Percentiles rank a stretch among this genome's conserved stretches.
Evolutionary conservation across 2,888 invertebrate genomes (phyloP).

Genomic region (Callosobruchus maculatus): DNA sequence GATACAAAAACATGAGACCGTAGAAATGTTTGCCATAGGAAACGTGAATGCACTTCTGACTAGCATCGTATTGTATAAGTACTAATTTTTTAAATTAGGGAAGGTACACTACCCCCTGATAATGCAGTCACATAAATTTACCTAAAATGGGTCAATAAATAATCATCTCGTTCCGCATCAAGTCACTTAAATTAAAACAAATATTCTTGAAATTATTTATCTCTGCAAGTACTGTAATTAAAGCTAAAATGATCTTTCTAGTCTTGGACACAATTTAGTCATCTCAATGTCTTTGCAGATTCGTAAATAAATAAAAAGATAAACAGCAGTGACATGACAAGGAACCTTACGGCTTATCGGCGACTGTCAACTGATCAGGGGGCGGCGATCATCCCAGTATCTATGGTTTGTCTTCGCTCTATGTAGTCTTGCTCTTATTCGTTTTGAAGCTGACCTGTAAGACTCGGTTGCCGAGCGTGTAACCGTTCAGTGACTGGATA

Average conservation of each 20-base stretch:
- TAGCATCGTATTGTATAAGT: conserved; percentile 50
- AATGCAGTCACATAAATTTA: conserved; percentile 22
- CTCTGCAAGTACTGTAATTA: background rate
- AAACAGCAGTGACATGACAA: background rate
- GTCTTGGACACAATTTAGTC: background rate
- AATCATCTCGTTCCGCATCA: background rate
- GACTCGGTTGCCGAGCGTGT: conserved; percentile 90
- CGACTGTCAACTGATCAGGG: conserved; percentile 6
- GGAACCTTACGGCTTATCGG: background rate
- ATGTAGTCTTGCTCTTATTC: conserved; percentile 75
- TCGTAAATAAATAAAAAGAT: background rate
- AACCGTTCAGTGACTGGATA: conserved; percentile 94
- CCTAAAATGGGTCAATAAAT: conserved; percentile 18
- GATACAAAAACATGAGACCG: conserved; percentile 36
- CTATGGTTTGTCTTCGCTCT: conserved; percentile 45
- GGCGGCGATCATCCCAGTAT: conserved; percentile 32
- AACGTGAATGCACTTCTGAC: conserved; percentile 50
- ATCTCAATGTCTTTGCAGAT: background rate
- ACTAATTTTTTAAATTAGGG: conserved; percentile 37
- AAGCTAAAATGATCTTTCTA: background rate
- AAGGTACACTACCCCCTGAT: conserved; percentile 32
- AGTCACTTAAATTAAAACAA: background rate
- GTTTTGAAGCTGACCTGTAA: conserved; percentile 98
- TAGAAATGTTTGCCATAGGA: conserved; percentile 45
- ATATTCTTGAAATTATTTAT: background rate